Evolutionary conservation across 2,113 vertebrate species (phyloP), one percentile per base, ranked within the genome.

Genomic region (Siniperca knerii): DNA sequence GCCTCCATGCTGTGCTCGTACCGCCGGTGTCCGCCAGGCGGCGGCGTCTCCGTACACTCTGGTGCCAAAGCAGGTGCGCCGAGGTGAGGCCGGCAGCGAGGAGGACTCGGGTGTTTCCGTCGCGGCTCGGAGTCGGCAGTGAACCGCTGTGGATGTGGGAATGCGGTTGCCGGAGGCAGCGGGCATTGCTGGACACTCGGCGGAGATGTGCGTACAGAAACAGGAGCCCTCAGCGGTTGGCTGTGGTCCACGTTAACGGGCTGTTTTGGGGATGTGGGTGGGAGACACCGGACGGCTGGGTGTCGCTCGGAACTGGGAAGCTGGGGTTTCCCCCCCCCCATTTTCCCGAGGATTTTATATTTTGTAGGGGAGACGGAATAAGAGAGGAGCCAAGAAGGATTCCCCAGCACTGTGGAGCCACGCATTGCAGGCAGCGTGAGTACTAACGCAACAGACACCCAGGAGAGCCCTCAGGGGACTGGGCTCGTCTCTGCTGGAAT

Each of bases 381-480:
- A 86, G 86, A 83, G 69, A 67, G 77, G 42, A 81, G 42, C 87
- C 84, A 71, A 23, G 71, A 16, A 89, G 89, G 92, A 93, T 90
- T 90, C 91, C 90, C 93, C 91, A 70, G 87, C 91, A 83, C 81
- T 18, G 88, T 90, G 93, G 93, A 95, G 89, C 90, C 93, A 81
- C 88, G 92, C 93, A 93, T 16, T 93, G 93, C 94, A 94, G 93
- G 73, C 93, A 87, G 83, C 82, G 93, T 94, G 94, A 95, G 94
- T 94, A 90, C 72, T 4, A 83, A 88, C 66, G 87, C 77, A 87
- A 82, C 84, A 91, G 81, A 92, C 84, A 83, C 50, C 79, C 76
- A 8, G 75, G 50, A 46, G 78, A 80, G 68, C 61, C 73, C 88
- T 13, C 83, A 2, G 58, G 90, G 85, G 88, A 89, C 70, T 69